Evolutionary conservation across 30 jellyfish, hydroid and myxozoan genomes (phyloP).

Genomic region (Nemopilema nomurai): DNA sequence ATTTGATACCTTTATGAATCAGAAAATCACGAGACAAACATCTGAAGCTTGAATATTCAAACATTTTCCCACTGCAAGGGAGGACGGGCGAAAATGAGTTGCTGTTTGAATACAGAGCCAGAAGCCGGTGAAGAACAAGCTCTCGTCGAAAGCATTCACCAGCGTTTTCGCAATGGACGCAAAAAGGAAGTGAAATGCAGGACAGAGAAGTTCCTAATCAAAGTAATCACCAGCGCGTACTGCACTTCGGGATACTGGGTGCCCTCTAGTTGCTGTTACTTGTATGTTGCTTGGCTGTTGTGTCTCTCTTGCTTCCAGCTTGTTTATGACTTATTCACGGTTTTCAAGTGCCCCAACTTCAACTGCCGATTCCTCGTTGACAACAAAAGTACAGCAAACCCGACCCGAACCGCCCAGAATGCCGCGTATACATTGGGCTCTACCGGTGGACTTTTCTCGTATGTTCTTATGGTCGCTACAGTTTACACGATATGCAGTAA

Average conservation of each 20-base stretch:
- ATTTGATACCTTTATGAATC: background rate
- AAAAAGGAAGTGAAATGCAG: background rate
- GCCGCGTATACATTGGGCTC: conserved; percentile 55
- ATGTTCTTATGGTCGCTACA: conserved; percentile 31
- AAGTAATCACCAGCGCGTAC: background rate
- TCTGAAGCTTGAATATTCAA: no score
- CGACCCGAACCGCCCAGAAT: conserved; percentile 35
- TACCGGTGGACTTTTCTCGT: conserved; percentile 39
- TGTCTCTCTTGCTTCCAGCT: conserved; percentile 15
- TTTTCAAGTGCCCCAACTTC: conserved; percentile 29
- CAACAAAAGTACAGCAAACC: conserved; percentile 7
- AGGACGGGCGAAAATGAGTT: background rate
- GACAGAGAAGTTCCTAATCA: background rate
- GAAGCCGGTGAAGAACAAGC: background rate
- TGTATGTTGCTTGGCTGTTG: background rate
- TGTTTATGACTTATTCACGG: conserved; percentile 18
- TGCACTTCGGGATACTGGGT: conserved; percentile 21
- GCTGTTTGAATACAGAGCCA: background rate
- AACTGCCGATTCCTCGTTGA: conserved; percentile 13
- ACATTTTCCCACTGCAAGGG: no score
- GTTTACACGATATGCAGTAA: conserved; percentile 15
- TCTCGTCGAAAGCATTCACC: background rate
- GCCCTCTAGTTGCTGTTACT: background rate
- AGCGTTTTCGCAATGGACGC: background rate
- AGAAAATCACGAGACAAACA: background rate